Evolutionary conservation across 2,888 invertebrate genomes (phyloP), one percentile per base, ranked within the genome.

Genomic region (Lasioglossum zephyrum): DNA sequence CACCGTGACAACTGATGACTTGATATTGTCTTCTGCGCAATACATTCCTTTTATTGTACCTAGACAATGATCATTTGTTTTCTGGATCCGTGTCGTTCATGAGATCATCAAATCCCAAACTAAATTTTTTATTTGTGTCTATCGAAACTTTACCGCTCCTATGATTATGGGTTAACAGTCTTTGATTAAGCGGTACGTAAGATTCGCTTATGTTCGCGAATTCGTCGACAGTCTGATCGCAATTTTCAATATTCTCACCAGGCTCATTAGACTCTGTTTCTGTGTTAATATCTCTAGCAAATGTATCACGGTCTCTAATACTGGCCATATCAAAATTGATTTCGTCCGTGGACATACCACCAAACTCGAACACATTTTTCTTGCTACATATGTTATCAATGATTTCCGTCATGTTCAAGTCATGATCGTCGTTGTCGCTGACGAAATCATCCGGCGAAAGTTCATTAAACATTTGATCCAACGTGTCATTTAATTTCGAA

Each of bases 331-430:
- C 11, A 36, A 26, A 26, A 75, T 60, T 73, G 16, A 31, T 76
- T 57, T 72, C 49, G 31, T n/a, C 22, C 13, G 36, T 26, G 41
- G 26, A 5, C 31, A 4, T 41, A 26, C 13, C 22, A 60, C 26
- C 77, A 53, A 84, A 81, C 9, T 88, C 90, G 84, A 91, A 92
- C 88, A 49, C 74, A 44, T 22, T 81, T 57, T 16, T 83, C 57
- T 79, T 44, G 22, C 82, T 84, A 77, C 94, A 93, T 80, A 97
- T 96, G 75, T 95, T 94, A 31, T 96, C 95, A 22, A 97, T 95
- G 81, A 97, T 96, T 60, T 95, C 94, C 0, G 96, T 96, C 92
- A 96, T 94, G 84, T 96, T 95, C 16, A 95, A 93, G 26, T 95
- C 94, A 36, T 94, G 91, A 85, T 95, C 95, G 70, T 95, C 95